Evolutionary conservation across 2,888 invertebrate genomes (phyloP).

Genomic region (Erynnis tages): DNA sequence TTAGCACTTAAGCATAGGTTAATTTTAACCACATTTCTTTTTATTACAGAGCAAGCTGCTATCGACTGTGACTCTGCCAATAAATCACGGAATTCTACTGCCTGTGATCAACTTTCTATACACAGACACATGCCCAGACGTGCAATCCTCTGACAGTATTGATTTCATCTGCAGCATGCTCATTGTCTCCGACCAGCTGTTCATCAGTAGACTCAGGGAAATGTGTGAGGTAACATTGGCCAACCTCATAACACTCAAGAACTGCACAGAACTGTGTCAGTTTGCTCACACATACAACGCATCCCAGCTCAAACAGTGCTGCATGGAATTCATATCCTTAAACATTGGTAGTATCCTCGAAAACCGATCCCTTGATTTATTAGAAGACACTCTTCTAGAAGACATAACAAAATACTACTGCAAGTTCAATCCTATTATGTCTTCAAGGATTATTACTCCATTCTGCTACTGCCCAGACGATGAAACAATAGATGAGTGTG

Average conservation of each 20-base stretch:
- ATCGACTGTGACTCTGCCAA: constrained; percentile 81
- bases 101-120: constrained; percentile 89
- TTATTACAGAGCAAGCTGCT: constrained; percentile 75
- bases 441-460: constrained; percentile 85
- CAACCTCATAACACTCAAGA: constrained; percentile 86
- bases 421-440: constrained; percentile 81
- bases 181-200: constrained; percentile 90
- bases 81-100: constrained; percentile 82
- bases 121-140: constrained; percentile 83
- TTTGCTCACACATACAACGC: constrained; percentile 90
- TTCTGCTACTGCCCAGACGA: constrained; percentile 83
- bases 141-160: constrained; percentile 83
- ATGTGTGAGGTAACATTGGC: constrained; percentile 86
- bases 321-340: constrained; percentile 89
- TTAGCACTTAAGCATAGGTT: too few species aligned
- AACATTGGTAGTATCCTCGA: constrained; percentile 88
- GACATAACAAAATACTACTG: constrained; percentile 86
- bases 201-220: constrained; percentile 86
- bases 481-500: constrained; percentile 72
- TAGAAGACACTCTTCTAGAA: constrained; percentile 83
- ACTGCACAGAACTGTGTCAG: constrained; percentile 88
- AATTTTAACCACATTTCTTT: too few species aligned
- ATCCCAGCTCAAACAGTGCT: constrained; percentile 84
- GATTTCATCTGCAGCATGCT: constrained; percentile 89
- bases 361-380: constrained; percentile 83